Base-by-base conservation (phyloP, 2,888 invertebrate species). In the Latrodectus hesperus region DNA sequence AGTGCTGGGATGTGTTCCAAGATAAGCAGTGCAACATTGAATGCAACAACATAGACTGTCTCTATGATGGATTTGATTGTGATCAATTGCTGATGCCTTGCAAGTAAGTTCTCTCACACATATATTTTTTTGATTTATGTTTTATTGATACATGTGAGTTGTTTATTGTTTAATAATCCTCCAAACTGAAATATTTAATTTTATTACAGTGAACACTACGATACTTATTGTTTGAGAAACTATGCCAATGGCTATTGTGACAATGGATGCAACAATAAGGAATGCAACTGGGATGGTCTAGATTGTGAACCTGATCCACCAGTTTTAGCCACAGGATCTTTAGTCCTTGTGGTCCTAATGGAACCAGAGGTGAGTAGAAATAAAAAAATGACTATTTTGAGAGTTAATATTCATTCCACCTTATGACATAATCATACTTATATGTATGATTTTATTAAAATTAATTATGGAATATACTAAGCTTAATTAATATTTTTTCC, bases 251-350 rank as follows among this genome's bases (percentile, higher is more conserved):
- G 98, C 0, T 94, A 96, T 90, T 99, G 99, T 91, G 98, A 99
- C 92, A 95, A 96, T 89, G 98, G 98, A 0, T 99, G 99, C 92
- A 98, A 99, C 92, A 98, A 96, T 91, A 96, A 96, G 5, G 99
- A 97, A 91, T 99, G 99, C 92, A 97, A 97, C 91, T 99, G 98
- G 98, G 99, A 99, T 91, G 99, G 99, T 1, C 93, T 98, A 86
- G 99, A 99, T 92, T 99, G 99, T 91, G 97, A 97, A 71, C 64
- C 80, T 4, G 88, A 89, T 26, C 85, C 86, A 10, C 84, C 88
- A 60, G 95, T 78, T n/a, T 92, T 98, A 9, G 97, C 97, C 0
- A 90, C 91, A 90, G 98, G 98, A 12, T 95, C 96, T 16, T 96
- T 99, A 91, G 96, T 96, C 0, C 94, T 98, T 14, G 95, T 97